A percentile compares a stretch with the other conserved stretches of the same genome.
Conservation (phyloP, 1,140 invertebrate species). For the Nephotettix cincticeps region DNA sequence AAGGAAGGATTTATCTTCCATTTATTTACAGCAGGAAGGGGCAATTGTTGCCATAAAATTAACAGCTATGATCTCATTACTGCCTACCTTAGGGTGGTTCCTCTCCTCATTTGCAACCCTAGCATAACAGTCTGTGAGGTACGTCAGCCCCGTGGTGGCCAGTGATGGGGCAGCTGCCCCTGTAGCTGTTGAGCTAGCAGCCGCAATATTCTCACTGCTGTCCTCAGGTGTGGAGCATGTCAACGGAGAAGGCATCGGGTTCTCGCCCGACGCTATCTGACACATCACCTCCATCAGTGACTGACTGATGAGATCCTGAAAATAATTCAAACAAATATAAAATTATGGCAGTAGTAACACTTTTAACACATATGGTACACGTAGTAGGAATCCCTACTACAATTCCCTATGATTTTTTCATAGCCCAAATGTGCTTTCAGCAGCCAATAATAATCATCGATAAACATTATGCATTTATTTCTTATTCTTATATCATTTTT, state of each 20-base stretch:
- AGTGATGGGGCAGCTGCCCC: conserved; percentile 41
- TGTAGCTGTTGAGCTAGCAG: conserved; percentile 39
- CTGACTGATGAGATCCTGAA: conserved; percentile 57
- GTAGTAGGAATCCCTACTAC: not conserved
- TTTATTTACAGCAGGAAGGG: no score
- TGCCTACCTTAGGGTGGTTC: conserved; percentile 67
- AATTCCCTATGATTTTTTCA: not conserved
- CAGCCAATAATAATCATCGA: no score
- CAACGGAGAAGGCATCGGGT: conserved; percentile 54
- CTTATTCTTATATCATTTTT: no score
- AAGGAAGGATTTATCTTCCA: no score
- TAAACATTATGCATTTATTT: no score
- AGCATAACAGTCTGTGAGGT: conserved; percentile 66
- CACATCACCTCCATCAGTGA: conserved; percentile 67
- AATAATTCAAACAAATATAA: no score
- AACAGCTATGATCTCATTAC: no score
- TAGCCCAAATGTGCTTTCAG: not conserved
- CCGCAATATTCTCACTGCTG: conserved; percentile 37
- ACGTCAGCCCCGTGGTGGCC: conserved; percentile 51
- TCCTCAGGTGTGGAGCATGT: conserved; percentile 23
- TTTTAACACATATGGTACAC: not conserved
- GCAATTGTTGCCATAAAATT: no score
- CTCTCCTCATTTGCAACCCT: conserved; percentile 65
- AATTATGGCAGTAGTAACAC: no score
- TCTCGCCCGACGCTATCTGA: conserved; percentile 59